phyloP scores from a whole-genome alignment of 2,113 vertebrate species.

The Castor canadensis region DNA sequence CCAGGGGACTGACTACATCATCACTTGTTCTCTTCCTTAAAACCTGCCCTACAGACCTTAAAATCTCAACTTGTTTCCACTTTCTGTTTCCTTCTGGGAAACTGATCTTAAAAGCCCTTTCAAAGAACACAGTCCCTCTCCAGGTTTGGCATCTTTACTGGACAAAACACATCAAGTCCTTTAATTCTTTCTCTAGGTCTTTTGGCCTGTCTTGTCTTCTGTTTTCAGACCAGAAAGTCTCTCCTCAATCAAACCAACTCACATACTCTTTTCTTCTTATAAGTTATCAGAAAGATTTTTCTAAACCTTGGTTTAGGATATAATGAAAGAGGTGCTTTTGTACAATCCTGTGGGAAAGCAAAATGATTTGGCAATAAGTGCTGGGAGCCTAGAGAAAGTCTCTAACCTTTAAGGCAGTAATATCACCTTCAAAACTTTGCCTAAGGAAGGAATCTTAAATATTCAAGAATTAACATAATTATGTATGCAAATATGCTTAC shows the following conservation, averaged over 20 bases:
- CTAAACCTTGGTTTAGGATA: neutral
- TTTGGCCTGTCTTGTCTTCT: neutral
- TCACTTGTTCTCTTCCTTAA: neutral
- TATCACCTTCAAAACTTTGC: neutral
- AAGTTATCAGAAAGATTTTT: neutral
- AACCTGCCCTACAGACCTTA: neutral
- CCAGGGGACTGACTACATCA: no score
- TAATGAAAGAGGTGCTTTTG: neutral
- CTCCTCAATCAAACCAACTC: neutral
- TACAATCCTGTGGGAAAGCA: neutral
- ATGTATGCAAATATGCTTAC: neutral
- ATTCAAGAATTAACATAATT: conserved; percentile 3
- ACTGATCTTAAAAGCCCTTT: neutral
- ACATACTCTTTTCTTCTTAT: neutral
- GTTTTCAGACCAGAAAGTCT: neutral
- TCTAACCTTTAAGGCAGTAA: neutral
- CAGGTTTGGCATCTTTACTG: neutral
- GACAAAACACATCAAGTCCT: neutral
- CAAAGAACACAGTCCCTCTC: neutral
- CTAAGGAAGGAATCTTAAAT: neutral
- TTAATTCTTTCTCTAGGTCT: neutral
- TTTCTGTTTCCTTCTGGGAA: conserved; percentile 20
- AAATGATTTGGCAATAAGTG: neutral
- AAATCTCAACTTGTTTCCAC: neutral
- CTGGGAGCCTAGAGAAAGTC: neutral